These are phyloP conservation scores for Penaeus indicus DNA, from an alignment of 1,140 invertebrate species.

Conservation along the genomic window DNA sequence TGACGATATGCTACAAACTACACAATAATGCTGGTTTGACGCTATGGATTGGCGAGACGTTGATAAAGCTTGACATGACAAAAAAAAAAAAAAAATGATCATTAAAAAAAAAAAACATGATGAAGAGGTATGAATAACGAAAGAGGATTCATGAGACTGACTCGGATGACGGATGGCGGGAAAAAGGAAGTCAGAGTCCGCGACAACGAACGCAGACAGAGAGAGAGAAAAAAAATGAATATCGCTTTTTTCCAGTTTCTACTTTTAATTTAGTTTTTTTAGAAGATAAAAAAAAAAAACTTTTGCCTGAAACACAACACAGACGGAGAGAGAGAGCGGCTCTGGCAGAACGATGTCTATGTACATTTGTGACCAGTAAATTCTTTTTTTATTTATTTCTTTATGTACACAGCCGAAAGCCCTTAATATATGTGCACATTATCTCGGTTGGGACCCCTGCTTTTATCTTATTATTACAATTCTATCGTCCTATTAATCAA, in stretches of 20 bases:
- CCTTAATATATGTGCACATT: constrained; percentile 41
- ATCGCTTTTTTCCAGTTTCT: no score
- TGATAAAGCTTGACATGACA: background rate
- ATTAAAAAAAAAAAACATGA: background rate
- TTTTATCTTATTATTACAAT: no score
- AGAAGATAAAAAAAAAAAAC: no score
- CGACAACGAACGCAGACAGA: constrained; percentile 3
- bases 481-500: no score
- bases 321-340: constrained; percentile 40
- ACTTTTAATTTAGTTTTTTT: no score
- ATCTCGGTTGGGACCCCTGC: constrained; percentile 6
- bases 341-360: constrained; percentile 24
- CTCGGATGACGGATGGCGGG: background rate
- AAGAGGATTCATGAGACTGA: background rate
- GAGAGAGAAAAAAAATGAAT: background rate
- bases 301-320: constrained; percentile 42
- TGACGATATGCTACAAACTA: constrained; percentile 20
- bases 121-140: constrained; percentile 17
- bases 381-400: constrained; percentile 27
- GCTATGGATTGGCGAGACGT: constrained; percentile 16
- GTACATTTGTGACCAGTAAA: background rate
- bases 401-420: constrained; percentile 55
- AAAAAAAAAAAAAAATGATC: background rate
- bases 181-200: constrained; percentile 10
- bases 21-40: constrained; percentile 27